Evolutionary conservation across 2,113 vertebrate species (phyloP), one percentile per base, ranked within the genome.

Genomic region (Ailurus styani): DNA sequence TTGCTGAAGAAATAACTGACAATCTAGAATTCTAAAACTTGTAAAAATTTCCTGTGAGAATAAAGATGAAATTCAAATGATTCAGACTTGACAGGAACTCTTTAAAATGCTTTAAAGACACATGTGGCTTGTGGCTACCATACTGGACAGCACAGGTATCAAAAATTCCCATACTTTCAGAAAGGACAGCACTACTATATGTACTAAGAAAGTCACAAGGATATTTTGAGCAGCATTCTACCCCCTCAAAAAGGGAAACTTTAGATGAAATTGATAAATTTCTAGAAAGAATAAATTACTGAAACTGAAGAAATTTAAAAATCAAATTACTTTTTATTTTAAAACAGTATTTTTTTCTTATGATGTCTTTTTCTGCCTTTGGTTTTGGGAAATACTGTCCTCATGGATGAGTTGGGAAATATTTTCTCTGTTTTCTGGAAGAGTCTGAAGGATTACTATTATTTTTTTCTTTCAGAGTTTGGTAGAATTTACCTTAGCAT

Each of bases 391-490:
- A 84, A 81, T 57, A 92, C 2, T 89, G 1, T 78, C 31, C 27
- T 42, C 2, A 31, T 55, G 55, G 57, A 60, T 90, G 87, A 66
- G 6, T 90, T 64, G 34, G 42, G n/a, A 45, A 42, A 29, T 90
- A 62, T 95, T 88, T 50, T 18, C 57, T 55, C 7, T 93, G 23
- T 85, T 91, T 95, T 92, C 66, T 96, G 50, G 54, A 95, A 91
- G 68, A 78, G 8, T 64, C 89, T 75, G 78, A 94, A 84, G 62
- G 27, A 18, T 34, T 87, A 21, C 27, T 75, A 68, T 83, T 95
- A 72, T 70, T 96, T 83, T 83, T 91, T 96, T 87, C 18, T 93
- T 86, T 95, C 31, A 70, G 8, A 90, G 29, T 75, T 93, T 96
- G 79, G 42, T 87, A 70, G 66, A 75, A 75, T 75, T 75, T 75